Percentiles rank a stretch among this genome's conserved stretches.
These are phyloP conservation scores for Chaetogeoica ovagalla DNA, from an alignment of 2,888 invertebrate species.

Conservation along the genomic window DNA sequence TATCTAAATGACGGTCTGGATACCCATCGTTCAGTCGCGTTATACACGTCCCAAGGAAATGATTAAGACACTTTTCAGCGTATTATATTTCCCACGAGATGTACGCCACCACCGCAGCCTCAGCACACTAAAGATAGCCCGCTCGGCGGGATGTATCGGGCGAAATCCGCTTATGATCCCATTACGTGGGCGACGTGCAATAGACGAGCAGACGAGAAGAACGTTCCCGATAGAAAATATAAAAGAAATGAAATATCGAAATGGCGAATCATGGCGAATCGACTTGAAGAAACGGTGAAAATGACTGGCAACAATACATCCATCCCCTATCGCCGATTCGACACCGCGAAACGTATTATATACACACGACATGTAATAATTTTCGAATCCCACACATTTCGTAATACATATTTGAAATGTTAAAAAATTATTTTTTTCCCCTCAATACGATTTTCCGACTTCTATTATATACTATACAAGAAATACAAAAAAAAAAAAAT, in stretches of 20 bases:
- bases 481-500: too few species aligned
- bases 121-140: not conserved
- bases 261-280: not conserved
- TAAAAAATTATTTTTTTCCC: too few species aligned
- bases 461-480: too few species aligned
- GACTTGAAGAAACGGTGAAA: not conserved
- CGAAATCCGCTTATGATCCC: constrained; percentile 47
- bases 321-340: not conserved
- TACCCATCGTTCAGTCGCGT: constrained; percentile 22
- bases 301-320: not conserved
- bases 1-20: constrained; percentile 25
- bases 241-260: constrained; percentile 14
- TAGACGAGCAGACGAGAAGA: not conserved
- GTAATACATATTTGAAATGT: too few species aligned
- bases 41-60: constrained; percentile 44
- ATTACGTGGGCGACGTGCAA: constrained; percentile 22
- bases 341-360: not conserved
- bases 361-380: too few species aligned
- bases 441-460: too few species aligned
- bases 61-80: constrained; percentile 46
- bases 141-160: not conserved
- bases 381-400: too few species aligned
- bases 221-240: not conserved
- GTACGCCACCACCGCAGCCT: not conserved
- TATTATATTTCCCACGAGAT: constrained; percentile 46